A percentile compares a stretch with the other conserved stretches of the same genome.
Conservation (phyloP, 2,113 vertebrate species). For the Tyto alba region DNA sequence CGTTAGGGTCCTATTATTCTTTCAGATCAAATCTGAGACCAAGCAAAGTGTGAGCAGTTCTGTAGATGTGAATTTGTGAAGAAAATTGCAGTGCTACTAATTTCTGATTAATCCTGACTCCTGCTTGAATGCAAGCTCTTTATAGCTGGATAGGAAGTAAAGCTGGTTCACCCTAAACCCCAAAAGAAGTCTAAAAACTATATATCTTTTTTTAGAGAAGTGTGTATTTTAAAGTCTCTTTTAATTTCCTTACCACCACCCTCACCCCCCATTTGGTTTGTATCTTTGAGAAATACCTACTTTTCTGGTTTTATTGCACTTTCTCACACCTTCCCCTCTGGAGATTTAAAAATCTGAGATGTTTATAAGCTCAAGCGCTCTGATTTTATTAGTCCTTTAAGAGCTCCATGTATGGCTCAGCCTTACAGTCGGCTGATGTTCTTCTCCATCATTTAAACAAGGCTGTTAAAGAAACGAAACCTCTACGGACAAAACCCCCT, state of each 20-base stretch:
- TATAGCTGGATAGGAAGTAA: background rate
- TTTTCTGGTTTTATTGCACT: background rate
- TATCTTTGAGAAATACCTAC: background rate
- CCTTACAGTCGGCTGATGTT: background rate
- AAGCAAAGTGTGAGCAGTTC: background rate
- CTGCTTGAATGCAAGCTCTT: background rate
- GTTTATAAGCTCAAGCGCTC: background rate
- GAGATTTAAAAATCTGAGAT: constrained; percentile 26
- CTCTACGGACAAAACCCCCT: background rate
- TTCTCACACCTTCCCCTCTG: background rate
- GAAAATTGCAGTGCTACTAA: background rate
- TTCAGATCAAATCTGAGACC: background rate
- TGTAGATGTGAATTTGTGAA: background rate
- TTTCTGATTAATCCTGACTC: background rate
- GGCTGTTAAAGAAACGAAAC: background rate
- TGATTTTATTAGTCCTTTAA: constrained; percentile 16
- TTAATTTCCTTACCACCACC: background rate
- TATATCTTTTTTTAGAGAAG: background rate
- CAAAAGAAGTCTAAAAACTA: background rate
- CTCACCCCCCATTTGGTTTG: background rate
- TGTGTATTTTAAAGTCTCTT: background rate
- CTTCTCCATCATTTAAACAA: constrained; percentile 3
- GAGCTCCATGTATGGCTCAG: background rate
- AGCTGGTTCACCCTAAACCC: background rate
- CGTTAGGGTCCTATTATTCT: background rate